These are phyloP conservation scores for Calonectris borealis DNA, from an alignment of 2,113 vertebrate genomes.

Conservation along the genomic window DNA sequence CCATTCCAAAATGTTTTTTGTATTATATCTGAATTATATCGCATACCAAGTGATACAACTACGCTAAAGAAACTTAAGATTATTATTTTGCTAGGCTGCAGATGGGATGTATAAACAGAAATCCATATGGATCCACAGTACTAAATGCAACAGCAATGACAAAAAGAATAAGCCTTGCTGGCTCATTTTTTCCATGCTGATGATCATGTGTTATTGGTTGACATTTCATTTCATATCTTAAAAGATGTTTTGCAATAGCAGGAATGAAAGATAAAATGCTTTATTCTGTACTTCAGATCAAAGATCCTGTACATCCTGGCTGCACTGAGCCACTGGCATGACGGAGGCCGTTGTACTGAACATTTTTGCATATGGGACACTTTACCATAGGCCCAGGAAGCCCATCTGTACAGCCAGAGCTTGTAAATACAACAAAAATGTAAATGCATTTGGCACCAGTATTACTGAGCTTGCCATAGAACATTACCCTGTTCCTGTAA, in stretches of 20 bases:
- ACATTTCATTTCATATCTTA: background rate
- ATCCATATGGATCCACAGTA: background rate
- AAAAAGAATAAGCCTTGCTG: background rate
- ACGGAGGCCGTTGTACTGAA: background rate
- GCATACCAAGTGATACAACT: background rate
- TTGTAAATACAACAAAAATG: background rate
- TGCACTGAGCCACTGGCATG: background rate
- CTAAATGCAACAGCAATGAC: background rate
- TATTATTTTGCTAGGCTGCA: background rate
- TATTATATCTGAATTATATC: background rate
- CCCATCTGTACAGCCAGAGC: background rate
- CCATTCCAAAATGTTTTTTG: background rate
- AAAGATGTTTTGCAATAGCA: background rate
- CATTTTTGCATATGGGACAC: background rate
- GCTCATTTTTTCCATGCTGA: background rate
- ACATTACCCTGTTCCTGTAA: slow-evolving; percentile 82
- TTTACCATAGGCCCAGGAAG: background rate
- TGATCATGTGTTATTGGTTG: background rate
- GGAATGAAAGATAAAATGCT: background rate
- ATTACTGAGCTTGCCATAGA: background rate
- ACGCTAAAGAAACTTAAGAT: background rate
- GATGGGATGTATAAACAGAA: background rate
- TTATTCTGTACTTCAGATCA: background rate
- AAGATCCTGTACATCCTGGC: background rate
- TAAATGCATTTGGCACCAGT: background rate